Evolutionary conservation across 2,888 invertebrate genomes (phyloP), one percentile per base, ranked within the genome.

Genomic region (Pheosia tremula): DNA sequence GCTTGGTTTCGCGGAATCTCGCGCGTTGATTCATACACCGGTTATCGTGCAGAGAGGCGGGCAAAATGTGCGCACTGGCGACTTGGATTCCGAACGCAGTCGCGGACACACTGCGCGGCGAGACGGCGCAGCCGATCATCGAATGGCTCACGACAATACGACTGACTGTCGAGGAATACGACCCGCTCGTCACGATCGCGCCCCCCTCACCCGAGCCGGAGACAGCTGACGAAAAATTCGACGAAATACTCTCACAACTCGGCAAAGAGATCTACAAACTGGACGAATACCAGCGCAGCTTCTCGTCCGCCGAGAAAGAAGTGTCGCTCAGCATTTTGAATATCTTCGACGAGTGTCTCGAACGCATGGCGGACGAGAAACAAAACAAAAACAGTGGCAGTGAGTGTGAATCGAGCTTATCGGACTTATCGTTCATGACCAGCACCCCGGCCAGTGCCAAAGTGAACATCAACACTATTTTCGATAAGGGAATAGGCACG

Each of bases 31-130:
- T 93, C 92, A 93, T 84, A 87, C 88, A 90, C 91, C 91, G 93
- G 92, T 91, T 93, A 91, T 91, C 92, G 86, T 76, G 81, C 74
- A 80, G 80, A 80, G 81, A 72, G 70, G 71, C 76, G 64, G 72
- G 78, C 71, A 85, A 72, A 75, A 89, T 91, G 88, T 89, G 90
- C 82, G 91, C 89, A 80, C 85, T 88, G 79, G 85, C 88, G 85
- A 93, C 92, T 93, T 93, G 93, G 92, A 87, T 93, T 81, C 94
- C 94, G 87, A 86, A 83, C 90, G 92, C 87, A 76, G 90, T 91
- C 64, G 90, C 90, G 87, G 86, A 77, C 66, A 91, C 91, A 90
- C 89, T 91, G 80, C 85, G 86, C 81, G 78, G 82, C 71, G 84
- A 84, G 60, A 83, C 89, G 75, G 83, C 90, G 69, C 84, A 84